Conservation (phyloP, 2,113 vertebrate genomes). For the Chrysochloris asiatica region DNA sequence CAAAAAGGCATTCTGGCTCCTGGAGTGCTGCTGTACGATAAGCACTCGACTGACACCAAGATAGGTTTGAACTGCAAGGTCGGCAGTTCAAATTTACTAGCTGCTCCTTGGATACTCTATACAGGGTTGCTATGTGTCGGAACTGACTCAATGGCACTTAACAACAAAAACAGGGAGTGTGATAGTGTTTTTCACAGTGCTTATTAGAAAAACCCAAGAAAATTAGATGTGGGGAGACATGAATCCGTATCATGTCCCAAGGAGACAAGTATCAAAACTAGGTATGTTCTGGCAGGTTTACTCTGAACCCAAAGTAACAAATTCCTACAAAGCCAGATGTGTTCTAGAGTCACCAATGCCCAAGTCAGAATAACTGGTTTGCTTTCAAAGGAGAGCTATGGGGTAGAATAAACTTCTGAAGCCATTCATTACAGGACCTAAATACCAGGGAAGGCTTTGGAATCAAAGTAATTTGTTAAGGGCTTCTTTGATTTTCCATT, state of each 20-base stretch:
- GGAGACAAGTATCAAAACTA: neutral
- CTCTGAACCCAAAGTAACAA: neutral
- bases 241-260: neutral
- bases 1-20: too few species aligned
- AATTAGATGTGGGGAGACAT: neutral
- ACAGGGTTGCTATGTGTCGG: too few species aligned
- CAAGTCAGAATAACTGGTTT: slow-evolving; percentile 23
- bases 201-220: neutral
- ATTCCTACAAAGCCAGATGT: neutral
- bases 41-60: too few species aligned
- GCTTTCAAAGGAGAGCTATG: neutral
- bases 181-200: too few species aligned
- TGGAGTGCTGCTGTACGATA: too few species aligned
- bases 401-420: neutral
- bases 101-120: too few species aligned
- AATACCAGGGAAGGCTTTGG: neutral
- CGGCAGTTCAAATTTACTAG: too few species aligned
- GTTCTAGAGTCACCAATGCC: neutral
- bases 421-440: neutral
- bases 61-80: too few species aligned
- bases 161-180: too few species aligned
- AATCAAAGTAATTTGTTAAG: slow-evolving; percentile 37
- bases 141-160: too few species aligned
- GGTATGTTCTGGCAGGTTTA: neutral
- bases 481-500: neutral